Percentiles rank a stretch among this genome's conserved stretches.
phyloP scores from a whole-genome alignment of 2,888 invertebrate species.

The Heliconius cydno region DNA sequence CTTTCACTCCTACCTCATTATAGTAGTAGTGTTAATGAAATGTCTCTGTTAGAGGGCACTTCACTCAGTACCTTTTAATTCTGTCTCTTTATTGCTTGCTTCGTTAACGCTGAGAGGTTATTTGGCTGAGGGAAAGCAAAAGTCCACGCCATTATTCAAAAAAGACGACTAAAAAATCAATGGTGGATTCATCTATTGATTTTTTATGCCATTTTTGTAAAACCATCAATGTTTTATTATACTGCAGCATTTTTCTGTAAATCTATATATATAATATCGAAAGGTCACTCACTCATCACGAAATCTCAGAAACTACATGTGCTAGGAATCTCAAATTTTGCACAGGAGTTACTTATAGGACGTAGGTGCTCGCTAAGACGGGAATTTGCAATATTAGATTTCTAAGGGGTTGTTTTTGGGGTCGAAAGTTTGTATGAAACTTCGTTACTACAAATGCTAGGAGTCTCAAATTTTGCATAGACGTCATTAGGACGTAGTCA shows the following conservation, averaged over 20 bases:
- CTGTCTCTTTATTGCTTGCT: conserved; percentile 68
- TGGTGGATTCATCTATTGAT: conserved; percentile 31
- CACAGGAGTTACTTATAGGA: too few relatives aligned
- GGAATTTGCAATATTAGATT: too few relatives aligned
- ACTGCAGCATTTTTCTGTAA: not conserved
- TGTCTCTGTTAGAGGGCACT: conserved; percentile 74
- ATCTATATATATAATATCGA: not conserved
- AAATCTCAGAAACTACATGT: too few relatives aligned
- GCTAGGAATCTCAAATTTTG: too few relatives aligned
- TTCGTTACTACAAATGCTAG: too few relatives aligned
- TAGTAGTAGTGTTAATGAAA: conserved; percentile 72
- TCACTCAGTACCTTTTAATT: conserved; percentile 69
- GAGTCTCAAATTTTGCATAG: too few relatives aligned
- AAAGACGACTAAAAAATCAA: conserved; percentile 31
- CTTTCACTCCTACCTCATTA: conserved; percentile 77
- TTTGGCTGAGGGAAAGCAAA: conserved; percentile 66
- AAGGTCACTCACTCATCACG: too few relatives aligned
- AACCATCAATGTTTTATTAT: conserved; percentile 17
- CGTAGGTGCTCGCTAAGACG: too few relatives aligned
- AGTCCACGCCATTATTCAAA: conserved; percentile 40
- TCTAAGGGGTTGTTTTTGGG: too few relatives aligned
- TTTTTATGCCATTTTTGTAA: conserved; percentile 20
- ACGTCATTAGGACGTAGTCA: too few relatives aligned
- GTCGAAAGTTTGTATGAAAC: too few relatives aligned
- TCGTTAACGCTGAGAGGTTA: conserved; percentile 77